Evolutionary conservation across 2,797 vertebrate species (phyloP), one percentile per base, ranked within the genome.

Genomic region (Rachycentron canadum): DNA sequence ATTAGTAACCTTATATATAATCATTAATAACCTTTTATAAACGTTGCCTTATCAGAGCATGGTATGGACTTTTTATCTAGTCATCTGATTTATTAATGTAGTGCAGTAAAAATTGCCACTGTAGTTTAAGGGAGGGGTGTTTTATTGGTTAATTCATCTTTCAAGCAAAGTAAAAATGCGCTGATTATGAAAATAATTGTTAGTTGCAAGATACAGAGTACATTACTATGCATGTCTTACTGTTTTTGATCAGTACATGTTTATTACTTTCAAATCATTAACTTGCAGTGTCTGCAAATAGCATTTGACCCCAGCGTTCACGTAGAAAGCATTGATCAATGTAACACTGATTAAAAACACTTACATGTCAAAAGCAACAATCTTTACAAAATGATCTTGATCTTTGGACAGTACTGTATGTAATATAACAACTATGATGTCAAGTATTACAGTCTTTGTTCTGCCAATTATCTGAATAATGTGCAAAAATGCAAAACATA

Each of bases 401-500:
- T 13, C 3, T 47, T n/a, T 47, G 21, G 21, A 47, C 19, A 47
- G 43, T 3, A 8, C 5, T 16, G 52, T 1, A 7, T 13, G 21
- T 9, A 13, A n/a, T 8, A 57, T 5, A 26, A 14, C 34, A 50
- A 32, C 21, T n/a, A 28, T 7, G 4, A 50, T 4, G 34, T 73
- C n/a, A 23, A 17, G 52, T 9, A 28, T 30, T 13, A 34, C 1
- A 57, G 28, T 34, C 12, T 68, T 56, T 62, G 14, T 9, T 23
- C 57, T 25, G 19, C 32, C 4, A 7, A 63, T 52, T 21, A 50
- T 49, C 16, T 64, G 3, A 40, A 41, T 14, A 16, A 69, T 41
- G 67, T 71, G 45, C 43, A 78, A 71, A 65, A 34, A 21, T 23
- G 25, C 62, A 59, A 23, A 40, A 21, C 26, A 55, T 7, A 12